Evolutionary conservation across 2,888 invertebrate species (phyloP), one percentile per base, ranked within the genome.

Genomic region (Cryptus viduatorius): DNA sequence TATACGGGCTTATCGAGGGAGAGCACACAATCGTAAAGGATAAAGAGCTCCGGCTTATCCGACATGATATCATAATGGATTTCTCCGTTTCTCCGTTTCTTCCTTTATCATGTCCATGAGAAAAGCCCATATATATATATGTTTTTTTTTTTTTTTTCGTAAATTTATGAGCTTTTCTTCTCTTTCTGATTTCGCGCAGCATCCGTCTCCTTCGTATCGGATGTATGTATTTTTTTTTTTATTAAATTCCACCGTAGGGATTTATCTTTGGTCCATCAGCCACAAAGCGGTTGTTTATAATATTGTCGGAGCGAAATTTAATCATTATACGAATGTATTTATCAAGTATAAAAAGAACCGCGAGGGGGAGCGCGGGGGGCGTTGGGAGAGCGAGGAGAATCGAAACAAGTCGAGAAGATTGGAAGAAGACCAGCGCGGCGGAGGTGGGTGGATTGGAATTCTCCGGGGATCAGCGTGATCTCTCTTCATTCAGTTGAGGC

Each of bases 1-100:
- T 73, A 48, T 61, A 61, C 46, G 46, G 61, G 29, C 29, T 73
- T 61, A 73, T 73, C 59, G 73, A 64, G 80, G 80, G 69, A 80
- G 73, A 80, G 69, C 75, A 83, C 75, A 80, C 80, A 83, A 80
- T 83, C 83, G 80, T 80, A 80, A 75, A 80, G 83, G 80, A 83
- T 83, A 75, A 83, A 78, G 75, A 68, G 83, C 83, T 83, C 75
- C 59, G 64, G 83, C 75, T 83, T 80, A 83, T 83, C 80, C 83
- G 80, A 80, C 79, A 83, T 80, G 73, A 75, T 48, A 73, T 37
- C 82, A 79, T 83, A 83, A 83, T 83, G 83, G 83, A 83, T 80
- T 83, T 73, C 46, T 59, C 59, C 72, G 59, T 61, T 61, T 61
- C 59, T 24, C 29, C 29, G 24, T 61, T 61, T 46, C 56, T 65